Base-by-base conservation (phyloP, 2,113 vertebrate genomes). In the Beaufortia kweichowensis region DNA sequence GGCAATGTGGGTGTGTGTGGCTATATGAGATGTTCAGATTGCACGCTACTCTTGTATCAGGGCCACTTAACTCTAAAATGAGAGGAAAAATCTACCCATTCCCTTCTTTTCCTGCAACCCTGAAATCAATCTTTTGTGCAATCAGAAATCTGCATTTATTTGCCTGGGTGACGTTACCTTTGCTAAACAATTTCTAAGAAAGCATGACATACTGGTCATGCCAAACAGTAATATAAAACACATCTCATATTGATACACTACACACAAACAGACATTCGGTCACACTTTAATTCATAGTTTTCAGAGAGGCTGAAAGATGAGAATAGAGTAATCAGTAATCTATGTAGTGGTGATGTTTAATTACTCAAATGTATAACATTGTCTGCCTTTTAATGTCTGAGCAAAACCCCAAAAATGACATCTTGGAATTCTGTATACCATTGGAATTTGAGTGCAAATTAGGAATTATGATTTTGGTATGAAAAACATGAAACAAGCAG, bases 71-170 rank as follows among this genome's bases (percentile, higher is more conserved):
- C 19, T 77, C 64, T 68, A 26, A 61, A 72, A 72, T 59, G 69
- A 72, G 69, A 59, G 43, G 69, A n/a, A 74, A 73, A 74, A 74
- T 61, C 71, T 62, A 74, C 61, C 71, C 41, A 7, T 19, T 50
- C 53, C 56, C 48, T 60, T 77, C 35, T 68, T 50, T 39, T 23
- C 28, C 53, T 12, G 11, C 64, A 77, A 50, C 26, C 50, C 53
- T 68, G 64, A 68, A 77, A 68, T 77, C 64, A 77, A 60, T 67
- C 75, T 43, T 50, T 60, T 74, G 71, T 61, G 71, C 71, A 74
- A 46, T 61, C 35, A 61, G 23, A 74, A 43, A 74, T 62, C 46
- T 48, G 26, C 39, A 74, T 74, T 48, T 74, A 41, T 74, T 74
- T 74, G 56, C 56, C 19, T 48, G 39, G 57, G 19, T n/a, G 48